Evolutionary conservation across 2,113 vertebrate species (phyloP), one percentile per base, ranked within the genome.

Genomic region (Sterrhoptilus dennistouni): DNA sequence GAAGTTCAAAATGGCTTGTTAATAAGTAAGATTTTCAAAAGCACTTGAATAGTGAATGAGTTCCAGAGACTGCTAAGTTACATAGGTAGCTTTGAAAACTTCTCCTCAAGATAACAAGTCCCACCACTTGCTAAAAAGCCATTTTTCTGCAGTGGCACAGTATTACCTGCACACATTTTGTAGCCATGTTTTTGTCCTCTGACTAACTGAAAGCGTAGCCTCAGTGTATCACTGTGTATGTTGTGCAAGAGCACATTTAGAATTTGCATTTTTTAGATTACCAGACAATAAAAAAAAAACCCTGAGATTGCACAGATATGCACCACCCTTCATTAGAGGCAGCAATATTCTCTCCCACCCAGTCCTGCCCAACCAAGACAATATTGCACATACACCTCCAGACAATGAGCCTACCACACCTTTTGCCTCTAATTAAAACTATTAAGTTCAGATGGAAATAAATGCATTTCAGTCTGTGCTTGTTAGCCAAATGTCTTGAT

Each of bases 301-400:
- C 50, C 10, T 56, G 85, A 94, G 92, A 93, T 83, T 61, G 52
- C 78, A 91, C 22, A 93, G 90, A 86, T 89, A 56, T 54, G 72
- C 83, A 90, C 93, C 89, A 36, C 90, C 94, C 92, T 96, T 97
- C 89, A 83, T 89, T 88, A 96, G 69, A 90, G 31, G 64, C 66
- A 87, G 74, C 3, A 85, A 94, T 86, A 69, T 79, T 91, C 68
- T 89, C 75, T 93, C 83, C 94, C 65, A 89, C 94, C 97, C 92
- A 89, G 91, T 79, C 94, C 96, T 96, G 74, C 95, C 94, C 90
- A 92, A 92, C 89, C 90, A 92, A 96, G 95, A 83, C 96, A 96
- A 94, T 74, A 96, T 95, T 95, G 95, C 95, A 96, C 70, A 84
- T 95, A 95, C 49, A 53, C 78, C 47, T 83, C 88, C 91, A 93